phyloP scores from a whole-genome alignment of 2,113 vertebrate species.

The Amia ocellicauda region DNA sequence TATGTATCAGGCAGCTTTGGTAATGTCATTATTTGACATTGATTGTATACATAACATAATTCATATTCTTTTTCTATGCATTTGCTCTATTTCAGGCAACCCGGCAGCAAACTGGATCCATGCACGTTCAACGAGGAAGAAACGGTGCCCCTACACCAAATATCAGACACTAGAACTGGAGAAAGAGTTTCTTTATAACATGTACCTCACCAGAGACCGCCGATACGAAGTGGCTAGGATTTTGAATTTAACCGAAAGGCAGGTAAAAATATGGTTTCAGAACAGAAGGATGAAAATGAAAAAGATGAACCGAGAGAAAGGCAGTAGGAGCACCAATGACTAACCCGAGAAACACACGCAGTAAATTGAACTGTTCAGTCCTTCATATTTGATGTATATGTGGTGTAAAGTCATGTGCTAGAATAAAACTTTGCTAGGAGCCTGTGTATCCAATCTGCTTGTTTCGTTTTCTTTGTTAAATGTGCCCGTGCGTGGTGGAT shows the following conservation, averaged over 20 bases:
- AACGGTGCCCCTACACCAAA: conserved; percentile 96
- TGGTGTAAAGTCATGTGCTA: conserved; percentile 26
- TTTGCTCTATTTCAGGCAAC: conserved; percentile 76
- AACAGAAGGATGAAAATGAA: conserved; percentile 99
- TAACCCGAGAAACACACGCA: conserved; percentile 8
- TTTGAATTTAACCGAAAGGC: conserved; percentile 94
- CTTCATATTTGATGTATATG: conserved; percentile 22
- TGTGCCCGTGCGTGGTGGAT: not conserved
- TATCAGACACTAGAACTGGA: conserved; percentile 98
- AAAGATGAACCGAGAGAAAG: conserved; percentile 95
- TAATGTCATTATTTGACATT: no score
- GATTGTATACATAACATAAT: no score
- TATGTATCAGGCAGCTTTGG: no score
- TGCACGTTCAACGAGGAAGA: conserved; percentile 94
- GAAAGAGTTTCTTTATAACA: conserved; percentile 98
- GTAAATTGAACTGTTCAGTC: conserved; percentile 12
- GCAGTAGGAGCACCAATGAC: conserved; percentile 73
- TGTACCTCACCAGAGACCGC: conserved; percentile 96
- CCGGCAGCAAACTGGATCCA: conserved; percentile 98
- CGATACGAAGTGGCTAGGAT: conserved; percentile 96
- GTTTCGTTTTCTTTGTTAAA: conserved; percentile 12
- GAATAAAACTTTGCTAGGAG: conserved; percentile 26
- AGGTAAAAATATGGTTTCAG: conserved; percentile 99
- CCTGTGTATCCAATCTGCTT: conserved; percentile 20
- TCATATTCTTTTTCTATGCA: conserved; percentile 15